Evolutionary conservation across 2,113 vertebrate species (phyloP), one percentile per base, ranked within the genome.

Genomic region (Nerophis ophidion): DNA sequence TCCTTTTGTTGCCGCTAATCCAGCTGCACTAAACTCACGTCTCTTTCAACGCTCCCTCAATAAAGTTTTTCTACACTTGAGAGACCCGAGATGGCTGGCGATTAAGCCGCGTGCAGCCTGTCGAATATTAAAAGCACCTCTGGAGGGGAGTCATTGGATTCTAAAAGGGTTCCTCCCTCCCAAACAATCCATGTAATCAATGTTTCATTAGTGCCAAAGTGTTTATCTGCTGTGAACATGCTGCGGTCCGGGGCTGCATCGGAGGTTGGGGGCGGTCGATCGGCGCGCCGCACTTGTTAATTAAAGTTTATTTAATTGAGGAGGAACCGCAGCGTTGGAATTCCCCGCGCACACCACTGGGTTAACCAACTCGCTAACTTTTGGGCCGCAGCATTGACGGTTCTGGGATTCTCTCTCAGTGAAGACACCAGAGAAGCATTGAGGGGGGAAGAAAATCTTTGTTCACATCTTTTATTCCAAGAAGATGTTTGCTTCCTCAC

Each of bases 281-380:
- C 89, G 91, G 88, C 87, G 89, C 93, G 89, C 90, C 86, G 86
- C 87, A 90, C 90, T 93, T 96, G 94, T 96, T 99, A 98, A 99
- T 98, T 97, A 96, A 93, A 92, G 90, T 92, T 93, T 93, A 96
- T 95, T 97, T 95, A 97, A 98, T 92, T 97, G 91, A 93, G 92
- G 91, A 92, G 87, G 89, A 94, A 91, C 86, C 83, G 86, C 90
- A 83, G 88, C 88, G 90, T 97, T 89, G 89, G 90, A 87, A 92
- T 89, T 88, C 84, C 79, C 65, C 65, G 54, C 77, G 71, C 73
- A 66, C 60, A 64, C 74, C 74, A 74, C 67, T 80, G 72, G 61
- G 71, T 65, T 56, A 40, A 56, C n/a, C 67, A 71, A 75, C 70
- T 72, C 52, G 15, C 36, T n/a, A 47, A 70, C 47, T 74, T 62